Base-by-base conservation (phyloP, 53 echinoderm and acorn worm species). In the Astropecten irregularis region DNA sequence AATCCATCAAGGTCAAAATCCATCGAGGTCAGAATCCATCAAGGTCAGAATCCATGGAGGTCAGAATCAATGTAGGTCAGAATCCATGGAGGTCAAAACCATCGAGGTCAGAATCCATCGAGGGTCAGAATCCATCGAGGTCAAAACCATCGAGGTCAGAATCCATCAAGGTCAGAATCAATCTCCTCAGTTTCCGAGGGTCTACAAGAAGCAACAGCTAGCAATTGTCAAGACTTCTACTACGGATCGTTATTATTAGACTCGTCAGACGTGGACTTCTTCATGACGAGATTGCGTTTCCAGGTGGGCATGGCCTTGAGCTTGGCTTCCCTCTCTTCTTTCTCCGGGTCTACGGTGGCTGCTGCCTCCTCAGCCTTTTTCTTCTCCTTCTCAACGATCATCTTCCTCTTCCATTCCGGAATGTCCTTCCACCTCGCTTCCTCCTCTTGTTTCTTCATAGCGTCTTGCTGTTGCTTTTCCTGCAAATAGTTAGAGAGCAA, bases 331-430 rank as follows among this genome's bases (percentile, higher is more conserved):
- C 83, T 36, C 26, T 95, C 95, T 9, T 60, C 50, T 67, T 92
- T 67, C 2, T 84, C 83, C 46, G 61, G 81, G 56, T 96, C 93
- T 19, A 87, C 66, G 13, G 67, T 31, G 2, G 85, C 71, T 19
- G 70, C 90, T 4, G 53, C 59, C 27, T 96, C 97, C 57, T 96
- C 94, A 1, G 40, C 69, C 51, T 90, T 91, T 84, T 96, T 96
- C 50, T 87, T 72, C 65, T 96, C 94, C 57, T 96, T 96, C 77
- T 92, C 94, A 47, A 73, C 2, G 67, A 96, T 87, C 74, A 96
- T 84, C 73, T 96, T 94, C 39, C 66, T 89, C 87, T 92, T 96
- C 97, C 97, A 96, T 46, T 89, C 89, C 16, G 97, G 97, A 23
- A 96, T 81, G 50, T 88, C 97, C 57, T 92, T 81, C 94, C 94